Percentiles rank a stretch among this genome's conserved stretches.
Conservation (phyloP, 2,113 vertebrate genomes). For the Lagopus leucura region DNA sequence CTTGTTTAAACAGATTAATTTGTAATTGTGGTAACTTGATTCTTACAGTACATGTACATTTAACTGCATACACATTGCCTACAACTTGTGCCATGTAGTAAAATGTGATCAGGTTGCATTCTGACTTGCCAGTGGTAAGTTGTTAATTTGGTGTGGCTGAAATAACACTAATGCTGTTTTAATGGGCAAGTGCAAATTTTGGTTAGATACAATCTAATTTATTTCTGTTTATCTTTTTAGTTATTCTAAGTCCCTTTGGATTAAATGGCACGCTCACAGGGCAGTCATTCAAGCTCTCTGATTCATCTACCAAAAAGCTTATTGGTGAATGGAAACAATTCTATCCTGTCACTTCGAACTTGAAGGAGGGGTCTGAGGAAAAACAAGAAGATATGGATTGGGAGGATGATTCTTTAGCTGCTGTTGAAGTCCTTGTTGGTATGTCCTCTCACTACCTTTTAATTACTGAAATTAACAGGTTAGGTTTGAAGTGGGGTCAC, state of each 20-base stretch:
- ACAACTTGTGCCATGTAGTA: neutral
- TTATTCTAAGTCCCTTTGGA: conserved; percentile 97
- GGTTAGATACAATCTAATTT: neutral
- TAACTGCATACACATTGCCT: conserved; percentile 4
- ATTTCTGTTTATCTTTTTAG: conserved; percentile 74
- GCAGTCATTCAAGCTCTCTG: conserved; percentile 97
- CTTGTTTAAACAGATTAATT: conserved; percentile 14
- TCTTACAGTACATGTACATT: neutral
- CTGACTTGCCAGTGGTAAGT: neutral
- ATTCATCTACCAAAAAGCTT: conserved; percentile 94
- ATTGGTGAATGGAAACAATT: conserved; percentile 99
- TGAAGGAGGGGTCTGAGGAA: conserved; percentile 89
- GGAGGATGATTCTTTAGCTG: conserved; percentile 98
- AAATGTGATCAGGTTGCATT: neutral
- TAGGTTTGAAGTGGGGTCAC: neutral
- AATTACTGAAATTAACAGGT: neutral
- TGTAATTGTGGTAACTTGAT: neutral
- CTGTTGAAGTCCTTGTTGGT: conserved; percentile 98
- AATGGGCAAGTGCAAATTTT: neutral
- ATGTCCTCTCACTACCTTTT: conserved; percentile 57
- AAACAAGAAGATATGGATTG: conserved; percentile 95
- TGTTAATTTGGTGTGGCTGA: neutral
- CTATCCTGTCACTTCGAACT: conserved; percentile 92
- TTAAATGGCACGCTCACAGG: conserved; percentile 96
- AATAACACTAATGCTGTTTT: neutral